Evolutionary conservation across 2,888 invertebrate genomes (phyloP).

Genomic region (Agonopterix alstromeriana): DNA sequence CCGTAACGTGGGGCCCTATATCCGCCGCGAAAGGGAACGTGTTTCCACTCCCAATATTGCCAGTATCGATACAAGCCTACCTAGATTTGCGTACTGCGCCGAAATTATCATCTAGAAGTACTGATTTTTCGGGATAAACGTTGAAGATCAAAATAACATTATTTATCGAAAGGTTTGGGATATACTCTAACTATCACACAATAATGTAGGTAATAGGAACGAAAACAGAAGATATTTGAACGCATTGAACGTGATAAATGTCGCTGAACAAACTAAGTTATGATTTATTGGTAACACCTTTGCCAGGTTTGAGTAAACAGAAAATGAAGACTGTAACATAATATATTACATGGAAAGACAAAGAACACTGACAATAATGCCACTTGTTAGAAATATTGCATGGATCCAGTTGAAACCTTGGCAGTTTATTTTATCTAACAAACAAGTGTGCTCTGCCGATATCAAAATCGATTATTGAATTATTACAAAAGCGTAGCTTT

Average conservation of each 20-base stretch:
- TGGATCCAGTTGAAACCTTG: no score
- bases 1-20: conserved; percentile 56
- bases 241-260: conserved; percentile 18
- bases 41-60: conserved; percentile 54
- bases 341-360: no score
- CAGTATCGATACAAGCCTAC: conserved; percentile 13
- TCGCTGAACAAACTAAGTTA: conserved; percentile 31
- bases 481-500: no score
- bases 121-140: neutral
- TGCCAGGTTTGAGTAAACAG: neutral
- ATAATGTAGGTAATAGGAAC: neutral
- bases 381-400: no score
- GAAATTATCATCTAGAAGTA: neutral
- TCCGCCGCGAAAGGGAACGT: conserved; percentile 64
- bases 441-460: no score
- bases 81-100: conserved; percentile 4
- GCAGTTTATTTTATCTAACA: no score
- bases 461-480: no score
- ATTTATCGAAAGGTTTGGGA: neutral
- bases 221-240: neutral
- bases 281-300: conserved; percentile 28
- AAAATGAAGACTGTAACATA: neutral
- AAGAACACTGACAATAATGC: no score
- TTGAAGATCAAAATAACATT: neutral
- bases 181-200: neutral